phyloP scores from a whole-genome alignment of 2,113 vertebrate species.

The Tachysurus vachellii region DNA sequence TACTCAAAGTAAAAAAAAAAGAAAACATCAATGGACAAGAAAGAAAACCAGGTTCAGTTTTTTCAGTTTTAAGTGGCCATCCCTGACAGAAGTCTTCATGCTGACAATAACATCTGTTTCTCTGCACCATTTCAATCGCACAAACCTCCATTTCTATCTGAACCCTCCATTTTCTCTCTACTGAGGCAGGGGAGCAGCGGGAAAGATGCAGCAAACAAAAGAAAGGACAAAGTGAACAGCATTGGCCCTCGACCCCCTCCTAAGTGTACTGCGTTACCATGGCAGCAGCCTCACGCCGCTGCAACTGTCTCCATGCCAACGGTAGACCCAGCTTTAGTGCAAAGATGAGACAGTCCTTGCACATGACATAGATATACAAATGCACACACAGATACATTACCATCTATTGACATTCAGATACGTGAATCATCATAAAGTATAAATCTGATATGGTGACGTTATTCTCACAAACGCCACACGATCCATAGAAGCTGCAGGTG shows the following conservation, averaged over 20 bases:
- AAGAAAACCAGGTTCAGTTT: neutral
- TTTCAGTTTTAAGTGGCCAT: constrained; percentile 2
- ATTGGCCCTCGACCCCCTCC: constrained; percentile 58
- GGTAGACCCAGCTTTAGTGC: constrained; percentile 62
- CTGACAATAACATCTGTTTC: constrained; percentile 27
- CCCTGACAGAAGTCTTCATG: constrained; percentile 6
- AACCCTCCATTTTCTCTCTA: constrained; percentile 7
- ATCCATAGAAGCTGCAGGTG: constrained; percentile 46
- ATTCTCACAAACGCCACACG: neutral
- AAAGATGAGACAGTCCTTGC: constrained; percentile 63
- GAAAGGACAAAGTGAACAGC: constrained; percentile 61
- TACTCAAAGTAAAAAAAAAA: neutral
- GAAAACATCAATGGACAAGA: neutral
- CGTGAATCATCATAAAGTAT: neutral
- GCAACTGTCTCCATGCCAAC: constrained; percentile 76
- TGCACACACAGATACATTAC: constrained; percentile 7
- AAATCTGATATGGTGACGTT: neutral
- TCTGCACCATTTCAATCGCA: neutral
- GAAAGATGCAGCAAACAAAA: constrained; percentile 49
- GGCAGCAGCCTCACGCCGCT: constrained; percentile 69
- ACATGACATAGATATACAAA: constrained; percentile 63
- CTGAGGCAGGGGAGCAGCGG: constrained; percentile 28
- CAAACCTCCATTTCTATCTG: constrained; percentile 12
- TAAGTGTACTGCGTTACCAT: constrained; percentile 73
- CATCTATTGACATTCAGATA: constrained; percentile 29